Percentiles rank a stretch among this genome's conserved stretches.
phyloP scores from a whole-genome alignment of 2,113 vertebrate species.

The Microcebus jonahi region DNA sequence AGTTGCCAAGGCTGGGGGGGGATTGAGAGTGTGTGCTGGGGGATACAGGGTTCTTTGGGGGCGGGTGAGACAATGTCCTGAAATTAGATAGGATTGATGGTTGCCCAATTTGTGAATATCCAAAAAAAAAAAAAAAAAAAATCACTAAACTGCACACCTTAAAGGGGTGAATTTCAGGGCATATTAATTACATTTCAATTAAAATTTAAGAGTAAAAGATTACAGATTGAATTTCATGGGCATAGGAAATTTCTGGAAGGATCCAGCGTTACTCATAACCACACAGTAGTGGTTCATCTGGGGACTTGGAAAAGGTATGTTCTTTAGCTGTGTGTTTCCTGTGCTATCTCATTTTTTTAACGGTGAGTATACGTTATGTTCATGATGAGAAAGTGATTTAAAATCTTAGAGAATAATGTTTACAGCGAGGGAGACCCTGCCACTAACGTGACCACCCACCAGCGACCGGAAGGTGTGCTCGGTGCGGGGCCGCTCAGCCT shows the following conservation, averaged over 20 bases:
- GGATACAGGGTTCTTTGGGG: too few relatives aligned
- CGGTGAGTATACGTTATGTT: too few relatives aligned
- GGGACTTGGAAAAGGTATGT: accelerated
- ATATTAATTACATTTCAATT: neutral
- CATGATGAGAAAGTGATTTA: accelerated
- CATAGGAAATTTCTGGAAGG: neutral
- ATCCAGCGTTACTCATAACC: neutral
- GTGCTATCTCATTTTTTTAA: neutral
- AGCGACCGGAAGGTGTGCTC: accelerated
- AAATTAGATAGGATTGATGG: neutral
- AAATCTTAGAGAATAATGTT: neutral
- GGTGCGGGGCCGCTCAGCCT: accelerated
- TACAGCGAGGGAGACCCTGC: accelerated
- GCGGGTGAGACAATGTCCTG: too few relatives aligned
- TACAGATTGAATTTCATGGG: neutral
- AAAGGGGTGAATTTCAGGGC: neutral
- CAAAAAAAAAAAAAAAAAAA: neutral
- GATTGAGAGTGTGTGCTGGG: accelerated
- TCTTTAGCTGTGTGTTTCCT: accelerated
- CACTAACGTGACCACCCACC: accelerated
- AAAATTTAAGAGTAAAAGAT: neutral
- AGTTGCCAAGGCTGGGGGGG: neutral
- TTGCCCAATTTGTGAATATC: too few relatives aligned
- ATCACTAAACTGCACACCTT: accelerated
- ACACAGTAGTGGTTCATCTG: neutral